A percentile compares a stretch with the other conserved stretches of the same genome.
These are phyloP conservation scores for Schrankia costaestrigalis DNA, from an alignment of 2,888 invertebrate genomes.

Conservation along the genomic window DNA sequence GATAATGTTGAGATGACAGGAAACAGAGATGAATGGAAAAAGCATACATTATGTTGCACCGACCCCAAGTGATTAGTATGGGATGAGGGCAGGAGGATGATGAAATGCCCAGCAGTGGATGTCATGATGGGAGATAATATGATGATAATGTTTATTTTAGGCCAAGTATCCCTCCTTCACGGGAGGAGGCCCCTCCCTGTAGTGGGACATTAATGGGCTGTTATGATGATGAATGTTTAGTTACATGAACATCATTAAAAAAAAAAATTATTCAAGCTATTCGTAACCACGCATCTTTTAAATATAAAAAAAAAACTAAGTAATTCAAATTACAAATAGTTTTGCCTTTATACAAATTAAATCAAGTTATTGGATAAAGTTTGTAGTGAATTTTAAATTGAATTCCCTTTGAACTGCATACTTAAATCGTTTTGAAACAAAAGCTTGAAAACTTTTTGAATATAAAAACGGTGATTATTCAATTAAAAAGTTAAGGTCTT, in stretches of 20 bases:
- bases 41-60: too few species aligned
- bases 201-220: too few species aligned
- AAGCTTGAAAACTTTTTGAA: conserved; percentile 10
- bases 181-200: too few species aligned
- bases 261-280: neutral
- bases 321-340: neutral
- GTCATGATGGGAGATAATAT: too few species aligned
- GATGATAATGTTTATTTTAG: too few species aligned
- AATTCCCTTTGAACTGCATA: conserved; percentile 1
- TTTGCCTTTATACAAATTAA: conserved; percentile 1
- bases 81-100: too few species aligned
- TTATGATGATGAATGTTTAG: too few species aligned
- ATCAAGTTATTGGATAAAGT: conserved; percentile 2
- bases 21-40: too few species aligned
- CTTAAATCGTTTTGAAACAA: conserved; percentile 17
- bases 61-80: too few species aligned
- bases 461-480: conserved; percentile 15
- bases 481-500: conserved; percentile 18
- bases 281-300: neutral
- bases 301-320: neutral
- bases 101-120: too few species aligned
- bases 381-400: conserved; percentile 1
- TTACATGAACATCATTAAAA: neutral
- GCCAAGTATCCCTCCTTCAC: too few species aligned
- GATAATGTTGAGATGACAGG: too few species aligned